Conservation (phyloP, 2,888 invertebrate species). For the Agrypnus murinus region DNA sequence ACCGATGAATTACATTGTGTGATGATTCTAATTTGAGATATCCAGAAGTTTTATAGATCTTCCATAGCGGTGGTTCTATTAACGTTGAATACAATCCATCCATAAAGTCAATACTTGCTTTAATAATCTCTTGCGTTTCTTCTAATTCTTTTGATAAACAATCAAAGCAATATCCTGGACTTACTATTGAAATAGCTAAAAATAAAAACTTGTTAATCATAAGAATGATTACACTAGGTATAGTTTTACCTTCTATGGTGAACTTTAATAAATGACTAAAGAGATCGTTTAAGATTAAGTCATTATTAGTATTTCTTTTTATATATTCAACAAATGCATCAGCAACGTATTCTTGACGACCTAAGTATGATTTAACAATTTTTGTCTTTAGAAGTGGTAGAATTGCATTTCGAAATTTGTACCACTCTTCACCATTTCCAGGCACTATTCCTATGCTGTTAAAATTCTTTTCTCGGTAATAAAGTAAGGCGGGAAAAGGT, state of each 20-base stretch:
- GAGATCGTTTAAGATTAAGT: constrained; percentile 66
- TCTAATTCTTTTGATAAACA: constrained; percentile 63
- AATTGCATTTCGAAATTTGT: constrained; percentile 72
- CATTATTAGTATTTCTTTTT: constrained; percentile 58
- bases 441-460: constrained; percentile 74
- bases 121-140: constrained; percentile 67
- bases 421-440: constrained; percentile 77
- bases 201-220: too few relatives aligned
- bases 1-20: constrained; percentile 71
- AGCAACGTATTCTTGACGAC: constrained; percentile 69
- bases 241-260: constrained; percentile 69
- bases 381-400: constrained; percentile 72
- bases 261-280: constrained; percentile 67
- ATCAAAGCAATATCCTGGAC: constrained; percentile 72
- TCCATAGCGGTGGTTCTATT: constrained; percentile 73
- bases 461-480: constrained; percentile 70
- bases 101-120: constrained; percentile 72
- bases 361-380: constrained; percentile 69
- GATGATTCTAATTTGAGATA: constrained; percentile 72
- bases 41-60: constrained; percentile 70
- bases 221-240: too few relatives aligned
- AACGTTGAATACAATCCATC: constrained; percentile 71
- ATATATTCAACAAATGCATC: constrained; percentile 71
- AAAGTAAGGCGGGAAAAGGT: constrained; percentile 73
- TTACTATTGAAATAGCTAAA: constrained; percentile 73